Percentiles rank a stretch among this genome's conserved stretches.
phyloP scores from a whole-genome alignment of 2,888 invertebrate genomes.

The Galerucella pusilla region DNA sequence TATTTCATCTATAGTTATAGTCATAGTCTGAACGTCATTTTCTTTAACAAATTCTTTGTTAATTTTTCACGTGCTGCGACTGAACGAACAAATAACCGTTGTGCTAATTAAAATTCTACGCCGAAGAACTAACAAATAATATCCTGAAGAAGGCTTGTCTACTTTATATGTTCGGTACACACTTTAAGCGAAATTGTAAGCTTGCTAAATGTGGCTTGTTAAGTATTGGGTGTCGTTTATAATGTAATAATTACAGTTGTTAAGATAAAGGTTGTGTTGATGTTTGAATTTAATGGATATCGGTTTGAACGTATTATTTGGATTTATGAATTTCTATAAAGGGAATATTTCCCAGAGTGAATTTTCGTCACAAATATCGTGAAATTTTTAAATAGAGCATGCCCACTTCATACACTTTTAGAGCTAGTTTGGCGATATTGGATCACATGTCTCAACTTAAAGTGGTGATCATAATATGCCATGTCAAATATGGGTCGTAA shows the following conservation, averaged over 20 bases:
- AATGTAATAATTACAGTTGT: not conserved
- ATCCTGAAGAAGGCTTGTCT: not conserved
- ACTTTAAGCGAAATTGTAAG: not conserved
- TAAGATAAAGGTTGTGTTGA: no score
- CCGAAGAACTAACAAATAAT: not conserved
- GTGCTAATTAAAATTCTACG: conserved; percentile 2
- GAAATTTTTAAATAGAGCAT: no score
- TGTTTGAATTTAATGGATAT: no score
- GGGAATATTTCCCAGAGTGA: no score
- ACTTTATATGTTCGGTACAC: not conserved
- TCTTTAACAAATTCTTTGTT: not conserved
- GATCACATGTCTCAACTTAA: no score
- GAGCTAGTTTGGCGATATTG: no score
- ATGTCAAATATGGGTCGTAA: no score
- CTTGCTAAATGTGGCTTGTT: not conserved
- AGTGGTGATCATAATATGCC: no score
- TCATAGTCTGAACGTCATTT: not conserved
- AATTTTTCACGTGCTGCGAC: not conserved
- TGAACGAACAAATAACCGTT: not conserved
- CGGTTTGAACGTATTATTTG: no score
- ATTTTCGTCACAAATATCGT: no score
- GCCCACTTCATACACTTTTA: no score
- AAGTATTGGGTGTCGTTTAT: not conserved
- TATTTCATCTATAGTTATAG: not conserved
- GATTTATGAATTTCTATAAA: no score